A percentile compares a stretch with the other conserved stretches of the same genome.
Evolutionary conservation across 2,797 vertebrate species (phyloP).

Genomic region (Macropodus opercularis): DNA sequence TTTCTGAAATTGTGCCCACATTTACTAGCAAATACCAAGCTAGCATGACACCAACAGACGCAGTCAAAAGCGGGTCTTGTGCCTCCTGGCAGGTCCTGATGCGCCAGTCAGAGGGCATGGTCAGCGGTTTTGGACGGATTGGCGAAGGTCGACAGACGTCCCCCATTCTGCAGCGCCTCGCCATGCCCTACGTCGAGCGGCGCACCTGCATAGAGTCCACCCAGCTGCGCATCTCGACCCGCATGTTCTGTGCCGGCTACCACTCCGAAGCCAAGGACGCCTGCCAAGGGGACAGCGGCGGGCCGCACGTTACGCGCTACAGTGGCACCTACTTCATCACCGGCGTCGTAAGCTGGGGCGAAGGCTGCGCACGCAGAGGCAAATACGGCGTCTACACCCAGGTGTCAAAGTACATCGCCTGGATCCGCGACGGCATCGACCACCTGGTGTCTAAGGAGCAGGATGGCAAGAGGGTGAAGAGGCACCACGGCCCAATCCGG

Average conservation of each 20-base stretch:
- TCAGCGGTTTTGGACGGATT: constrained; percentile 91
- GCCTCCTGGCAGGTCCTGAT: constrained; percentile 89
- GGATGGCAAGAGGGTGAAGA: constrained; percentile 18
- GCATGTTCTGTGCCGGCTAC: constrained; percentile 97
- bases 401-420: constrained; percentile 86
- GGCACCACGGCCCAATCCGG: constrained; percentile 12
- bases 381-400: constrained; percentile 95
- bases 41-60: no score
- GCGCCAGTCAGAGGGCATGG: constrained; percentile 76
- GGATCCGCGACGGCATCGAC: constrained; percentile 79
- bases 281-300: constrained; percentile 95
- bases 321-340: constrained; percentile 87
- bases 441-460: constrained; percentile 17
- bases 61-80: no score
- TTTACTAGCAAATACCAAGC: no score
- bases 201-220: constrained; percentile 87
- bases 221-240: constrained; percentile 77
- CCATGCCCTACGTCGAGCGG: constrained; percentile 87
- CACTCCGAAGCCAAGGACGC: constrained; percentile 82
- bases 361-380: constrained; percentile 90
- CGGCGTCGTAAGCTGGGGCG: constrained; percentile 95
- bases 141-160: constrained; percentile 81
- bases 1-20: background rate
- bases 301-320: constrained; percentile 91
- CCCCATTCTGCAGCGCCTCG: constrained; percentile 82